A percentile compares a stretch with the other conserved stretches of the same genome.
Conservation (phyloP, 2,797 vertebrate species). For the Tachyglossus aculeatus region DNA sequence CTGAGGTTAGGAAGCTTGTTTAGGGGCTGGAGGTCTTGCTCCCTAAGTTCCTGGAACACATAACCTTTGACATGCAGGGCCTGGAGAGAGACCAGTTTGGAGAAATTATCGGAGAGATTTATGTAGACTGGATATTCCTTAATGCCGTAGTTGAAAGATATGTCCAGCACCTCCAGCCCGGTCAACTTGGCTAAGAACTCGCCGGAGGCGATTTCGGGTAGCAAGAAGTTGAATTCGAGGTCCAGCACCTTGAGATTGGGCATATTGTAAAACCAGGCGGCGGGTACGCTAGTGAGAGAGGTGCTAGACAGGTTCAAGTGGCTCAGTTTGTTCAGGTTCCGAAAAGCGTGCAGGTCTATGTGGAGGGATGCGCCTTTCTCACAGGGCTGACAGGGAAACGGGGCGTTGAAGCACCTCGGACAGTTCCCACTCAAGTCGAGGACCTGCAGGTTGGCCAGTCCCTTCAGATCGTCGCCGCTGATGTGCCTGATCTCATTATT, state of each 20-base stretch:
- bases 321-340: conserved; percentile 5
- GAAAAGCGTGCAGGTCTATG: conserved; percentile 39
- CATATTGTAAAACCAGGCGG: conserved; percentile 57
- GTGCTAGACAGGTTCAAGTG: conserved; percentile 55
- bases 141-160: conserved; percentile 63
- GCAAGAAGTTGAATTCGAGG: conserved; percentile 63
- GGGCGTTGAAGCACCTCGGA: conserved; percentile 69
- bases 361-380: background rate
- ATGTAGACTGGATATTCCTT: conserved; percentile 26
- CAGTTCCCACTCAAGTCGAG: conserved; percentile 72
- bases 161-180: conserved; percentile 63
- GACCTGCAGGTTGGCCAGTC: conserved; percentile 45
- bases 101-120: conserved; percentile 55
- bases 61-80: conserved; percentile 59
- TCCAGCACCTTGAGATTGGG: conserved; percentile 50
- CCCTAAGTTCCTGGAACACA: conserved; percentile 61
- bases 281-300: conserved; percentile 45
- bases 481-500: conserved; percentile 59
- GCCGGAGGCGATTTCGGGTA: conserved; percentile 41
- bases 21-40: conserved; percentile 56
- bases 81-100: conserved; percentile 50
- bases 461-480: conserved; percentile 49
- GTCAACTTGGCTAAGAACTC: conserved; percentile 58
- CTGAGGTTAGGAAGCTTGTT: conserved; percentile 61
- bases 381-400: conserved; percentile 68